A percentile compares a stretch with the other conserved stretches of the same genome.
Evolutionary conservation across 2,888 invertebrate genomes (phyloP).

Genomic region (Chrysomela aeneicollis): DNA sequence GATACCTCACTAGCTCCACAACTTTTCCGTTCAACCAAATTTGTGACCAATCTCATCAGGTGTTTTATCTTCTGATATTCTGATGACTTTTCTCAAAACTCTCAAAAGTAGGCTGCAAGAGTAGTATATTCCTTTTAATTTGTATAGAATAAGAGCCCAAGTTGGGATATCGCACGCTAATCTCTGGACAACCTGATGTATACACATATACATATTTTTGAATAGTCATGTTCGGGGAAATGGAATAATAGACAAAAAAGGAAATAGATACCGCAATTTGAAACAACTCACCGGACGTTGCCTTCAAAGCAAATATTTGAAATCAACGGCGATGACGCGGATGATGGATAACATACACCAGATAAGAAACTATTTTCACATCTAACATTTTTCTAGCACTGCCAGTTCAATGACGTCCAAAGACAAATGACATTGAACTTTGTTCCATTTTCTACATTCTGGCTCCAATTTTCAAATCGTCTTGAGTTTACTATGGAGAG

Average conservation of each 20-base stretch:
- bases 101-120: too few relatives aligned
- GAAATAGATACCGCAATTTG: conserved; percentile 38
- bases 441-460: too few relatives aligned
- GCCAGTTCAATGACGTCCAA: background rate
- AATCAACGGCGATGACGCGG: conserved; percentile 44
- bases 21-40: too few relatives aligned
- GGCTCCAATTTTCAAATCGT: too few relatives aligned
- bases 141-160: too few relatives aligned
- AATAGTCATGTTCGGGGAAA: background rate
- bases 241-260: conserved; percentile 24
- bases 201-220: background rate
- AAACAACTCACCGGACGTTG: conserved; percentile 36
- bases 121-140: too few relatives aligned
- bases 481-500: too few relatives aligned
- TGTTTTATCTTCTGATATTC: too few relatives aligned
- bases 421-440: background rate
- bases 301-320: conserved; percentile 47
- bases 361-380: conserved; percentile 1
- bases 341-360: conserved; percentile 24
- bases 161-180: too few relatives aligned
- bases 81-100: too few relatives aligned
- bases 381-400: background rate
- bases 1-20: too few relatives aligned
- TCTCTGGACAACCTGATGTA: background rate
- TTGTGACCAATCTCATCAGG: too few relatives aligned